phyloP scores from a whole-genome alignment of 2,888 invertebrate species.

The Leptinotarsa peninsularis region DNA sequence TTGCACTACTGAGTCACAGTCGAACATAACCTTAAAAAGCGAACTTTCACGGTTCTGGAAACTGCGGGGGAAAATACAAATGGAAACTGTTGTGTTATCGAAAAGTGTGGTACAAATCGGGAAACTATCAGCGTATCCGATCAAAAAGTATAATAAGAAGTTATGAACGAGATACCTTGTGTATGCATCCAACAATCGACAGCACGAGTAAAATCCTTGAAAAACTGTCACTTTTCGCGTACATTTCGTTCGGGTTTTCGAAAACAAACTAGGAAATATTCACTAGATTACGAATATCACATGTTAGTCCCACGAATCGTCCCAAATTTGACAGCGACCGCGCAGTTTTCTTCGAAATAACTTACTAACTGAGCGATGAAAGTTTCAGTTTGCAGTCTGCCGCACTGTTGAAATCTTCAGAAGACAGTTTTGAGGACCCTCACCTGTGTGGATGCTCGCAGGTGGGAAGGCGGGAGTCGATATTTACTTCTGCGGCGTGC shows the following conservation, averaged over 20 bases:
- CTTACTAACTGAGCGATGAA: constrained; percentile 40
- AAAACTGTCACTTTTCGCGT: constrained; percentile 34
- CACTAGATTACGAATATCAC: constrained; percentile 40
- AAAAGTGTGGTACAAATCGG: neutral
- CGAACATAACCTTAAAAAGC: constrained; percentile 13
- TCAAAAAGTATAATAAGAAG: neutral
- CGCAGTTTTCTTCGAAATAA: constrained; percentile 29
- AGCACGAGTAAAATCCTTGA: constrained; percentile 39
- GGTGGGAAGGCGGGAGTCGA: constrained; percentile 20
- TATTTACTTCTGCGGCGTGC: constrained; percentile 16
- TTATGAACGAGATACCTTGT: constrained; percentile 31
- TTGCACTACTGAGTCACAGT: constrained; percentile 1
- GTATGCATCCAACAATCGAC: constrained; percentile 37
- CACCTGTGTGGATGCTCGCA: constrained; percentile 27
- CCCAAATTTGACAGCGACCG: constrained; percentile 29
- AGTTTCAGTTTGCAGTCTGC: constrained; percentile 40
- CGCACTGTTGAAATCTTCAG: constrained; percentile 47
- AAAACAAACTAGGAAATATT: constrained; percentile 23
- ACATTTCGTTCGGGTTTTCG: constrained; percentile 31
- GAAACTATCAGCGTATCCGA: neutral
- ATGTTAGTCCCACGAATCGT: constrained; percentile 41
- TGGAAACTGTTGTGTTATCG: neutral
- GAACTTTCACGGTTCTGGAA: neutral
- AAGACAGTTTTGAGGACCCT: constrained; percentile 45
- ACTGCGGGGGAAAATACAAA: constrained; percentile 1